Evolutionary conservation across 2,888 invertebrate genomes (phyloP).

Genomic region (Rhingia rostrata): DNA sequence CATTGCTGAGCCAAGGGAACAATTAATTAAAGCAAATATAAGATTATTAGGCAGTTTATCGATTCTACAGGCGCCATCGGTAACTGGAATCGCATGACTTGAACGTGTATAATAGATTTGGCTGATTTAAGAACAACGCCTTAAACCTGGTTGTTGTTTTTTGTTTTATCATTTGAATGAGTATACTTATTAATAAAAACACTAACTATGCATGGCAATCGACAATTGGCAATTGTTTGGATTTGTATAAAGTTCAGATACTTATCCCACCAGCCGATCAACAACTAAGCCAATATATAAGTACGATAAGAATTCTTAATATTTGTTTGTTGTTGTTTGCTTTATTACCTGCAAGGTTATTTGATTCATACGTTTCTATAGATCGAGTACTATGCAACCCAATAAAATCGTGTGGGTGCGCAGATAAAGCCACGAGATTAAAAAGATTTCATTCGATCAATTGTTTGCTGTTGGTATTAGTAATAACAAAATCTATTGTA

Average conservation of each 20-base stretch:
- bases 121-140: conserved; percentile 32
- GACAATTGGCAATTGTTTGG: not conserved
- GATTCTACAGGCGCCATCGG: conserved; percentile 47
- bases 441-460: not conserved
- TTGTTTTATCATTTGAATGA: too few species aligned
- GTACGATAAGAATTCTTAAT: conserved; percentile 44
- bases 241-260: conserved; percentile 26
- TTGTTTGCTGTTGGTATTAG: conserved; percentile 4
- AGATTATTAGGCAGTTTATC: conserved; percentile 9
- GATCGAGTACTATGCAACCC: not conserved
- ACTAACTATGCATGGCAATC: not conserved
- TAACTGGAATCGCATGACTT: conserved; percentile 27
- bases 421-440: conserved; percentile 10
- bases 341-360: conserved; percentile 26
- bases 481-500: not conserved
- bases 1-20: not conserved
- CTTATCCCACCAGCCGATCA: conserved; percentile 15
- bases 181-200: not conserved
- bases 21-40: not conserved
- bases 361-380: conserved; percentile 4
- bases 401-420: conserved; percentile 7
- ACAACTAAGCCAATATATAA: conserved; percentile 34
- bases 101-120: conserved; percentile 22
- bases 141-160: not conserved
- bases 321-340: not conserved